Evolutionary conservation across 1,140 invertebrate genomes (phyloP).

Genomic region (Drosophila bifasciata): DNA sequence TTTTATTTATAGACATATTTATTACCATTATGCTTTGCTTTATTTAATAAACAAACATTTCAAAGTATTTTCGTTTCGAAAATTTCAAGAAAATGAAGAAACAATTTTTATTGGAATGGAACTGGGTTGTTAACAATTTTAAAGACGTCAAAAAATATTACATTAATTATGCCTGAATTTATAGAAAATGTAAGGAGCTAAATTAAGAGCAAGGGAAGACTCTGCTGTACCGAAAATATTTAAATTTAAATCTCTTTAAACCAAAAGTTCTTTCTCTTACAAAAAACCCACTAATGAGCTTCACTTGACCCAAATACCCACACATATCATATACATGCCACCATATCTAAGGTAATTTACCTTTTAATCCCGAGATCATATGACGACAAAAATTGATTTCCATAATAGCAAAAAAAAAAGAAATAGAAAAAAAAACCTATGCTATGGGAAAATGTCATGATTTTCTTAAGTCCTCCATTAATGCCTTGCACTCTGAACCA

Average conservation of each 20-base stretch:
- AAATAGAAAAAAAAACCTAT: slow-evolving; percentile 28
- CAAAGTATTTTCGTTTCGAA: slow-evolving; percentile 42
- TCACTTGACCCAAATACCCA: background rate
- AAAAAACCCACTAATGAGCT: background rate
- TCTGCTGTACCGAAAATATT: background rate
- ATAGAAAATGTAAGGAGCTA: too few species aligned
- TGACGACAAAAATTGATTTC: slow-evolving; percentile 58
- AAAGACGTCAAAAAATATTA: too few species aligned
- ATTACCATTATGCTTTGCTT: slow-evolving; percentile 58
- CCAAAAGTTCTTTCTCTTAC: too few species aligned
- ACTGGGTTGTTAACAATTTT: too few species aligned
- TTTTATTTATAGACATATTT: slow-evolving; percentile 73
- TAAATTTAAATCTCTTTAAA: background rate
- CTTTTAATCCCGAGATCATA: slow-evolving; percentile 31
- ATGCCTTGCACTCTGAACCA: slow-evolving; percentile 76
- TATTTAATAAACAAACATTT: slow-evolving; percentile 67
- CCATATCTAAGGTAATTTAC: slow-evolving; percentile 28
- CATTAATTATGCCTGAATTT: too few species aligned
- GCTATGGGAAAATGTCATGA: slow-evolving; percentile 74
- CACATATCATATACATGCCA: slow-evolving; percentile 20
- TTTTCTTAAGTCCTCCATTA: slow-evolving; percentile 68
- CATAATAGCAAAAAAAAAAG: slow-evolving; percentile 40
- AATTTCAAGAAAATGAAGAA: too few species aligned
- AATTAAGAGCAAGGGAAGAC: too few species aligned
- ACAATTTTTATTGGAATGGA: background rate